Conservation (phyloP, 1,140 invertebrate genomes). For the Drosophila novamexicana region DNA sequence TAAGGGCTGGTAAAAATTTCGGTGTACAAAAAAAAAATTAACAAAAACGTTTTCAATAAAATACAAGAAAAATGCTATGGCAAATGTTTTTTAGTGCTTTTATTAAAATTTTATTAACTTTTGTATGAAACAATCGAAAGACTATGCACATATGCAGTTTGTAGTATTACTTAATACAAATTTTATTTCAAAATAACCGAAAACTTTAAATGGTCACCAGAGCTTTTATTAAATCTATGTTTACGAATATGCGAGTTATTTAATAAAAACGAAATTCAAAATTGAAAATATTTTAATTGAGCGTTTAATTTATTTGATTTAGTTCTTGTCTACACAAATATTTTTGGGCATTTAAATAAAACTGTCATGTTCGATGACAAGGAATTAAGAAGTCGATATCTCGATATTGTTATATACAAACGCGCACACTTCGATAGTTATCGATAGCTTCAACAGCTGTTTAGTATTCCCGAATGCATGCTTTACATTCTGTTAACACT, state of each 20-base stretch:
- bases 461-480: background rate
- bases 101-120: slow-evolving; percentile 26
- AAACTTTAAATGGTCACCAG: slow-evolving; percentile 45
- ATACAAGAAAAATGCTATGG: slow-evolving; percentile 44
- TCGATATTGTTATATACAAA: background rate
- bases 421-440: background rate
- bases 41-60: slow-evolving; percentile 47
- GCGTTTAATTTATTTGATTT: too few relatives aligned
- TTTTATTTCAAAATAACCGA: slow-evolving; percentile 15
- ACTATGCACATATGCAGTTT: slow-evolving; percentile 58
- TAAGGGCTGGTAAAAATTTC: slow-evolving; percentile 81
- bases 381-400: background rate
- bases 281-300: slow-evolving; percentile 7
- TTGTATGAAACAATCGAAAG: slow-evolving; percentile 50
- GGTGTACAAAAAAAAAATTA: slow-evolving; percentile 47
- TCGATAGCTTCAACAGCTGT: background rate
- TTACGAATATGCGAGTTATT: slow-evolving; percentile 43
- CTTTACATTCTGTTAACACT: background rate
- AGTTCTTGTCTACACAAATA: too few relatives aligned
- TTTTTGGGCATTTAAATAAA: background rate
- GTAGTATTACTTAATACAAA: slow-evolving; percentile 48
- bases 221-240: slow-evolving; percentile 63
- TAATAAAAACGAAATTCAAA: slow-evolving; percentile 56
- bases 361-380: background rate
- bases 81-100: slow-evolving; percentile 53